Conservation (phyloP, 1,140 invertebrate species). For the Sminthurinus signatus region DNA sequence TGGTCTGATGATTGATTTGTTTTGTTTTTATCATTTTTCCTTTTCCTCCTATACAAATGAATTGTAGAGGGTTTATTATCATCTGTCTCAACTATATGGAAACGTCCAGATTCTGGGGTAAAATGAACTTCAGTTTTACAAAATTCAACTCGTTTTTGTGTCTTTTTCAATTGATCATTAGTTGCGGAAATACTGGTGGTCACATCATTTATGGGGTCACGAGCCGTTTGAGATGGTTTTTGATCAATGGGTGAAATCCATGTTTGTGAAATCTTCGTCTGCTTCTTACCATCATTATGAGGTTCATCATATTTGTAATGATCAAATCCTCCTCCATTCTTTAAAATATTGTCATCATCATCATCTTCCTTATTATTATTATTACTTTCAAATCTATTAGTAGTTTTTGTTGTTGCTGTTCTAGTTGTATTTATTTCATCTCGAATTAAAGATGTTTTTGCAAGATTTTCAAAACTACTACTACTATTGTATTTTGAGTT, state of each 20-base stretch:
- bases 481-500: too few species aligned
- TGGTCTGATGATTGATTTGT: conserved; percentile 4
- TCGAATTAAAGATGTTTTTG: too few species aligned
- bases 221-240: conserved; percentile 27
- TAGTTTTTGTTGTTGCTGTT: too few species aligned
- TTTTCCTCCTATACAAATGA: conserved; percentile 61
- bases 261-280: conserved; percentile 35
- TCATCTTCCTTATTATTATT: neutral
- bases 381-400: too few species aligned
- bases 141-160: conserved; percentile 67
- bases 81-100: conserved; percentile 79
- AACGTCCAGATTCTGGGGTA: conserved; percentile 69
- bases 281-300: too few species aligned
- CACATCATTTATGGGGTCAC: conserved; percentile 36
- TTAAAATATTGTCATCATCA: neutral
- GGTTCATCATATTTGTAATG: too few species aligned
- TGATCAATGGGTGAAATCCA: conserved; percentile 36
- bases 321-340: neutral
- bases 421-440: too few species aligned
- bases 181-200: conserved; percentile 35
- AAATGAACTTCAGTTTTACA: conserved; percentile 81
- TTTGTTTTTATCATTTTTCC: conserved; percentile 21
- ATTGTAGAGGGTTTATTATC: conserved; percentile 68
- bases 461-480: too few species aligned
- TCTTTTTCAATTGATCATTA: conserved; percentile 22